Conservation (phyloP, 2,797 vertebrate species). For the Halcyon chelicuti region DNA sequence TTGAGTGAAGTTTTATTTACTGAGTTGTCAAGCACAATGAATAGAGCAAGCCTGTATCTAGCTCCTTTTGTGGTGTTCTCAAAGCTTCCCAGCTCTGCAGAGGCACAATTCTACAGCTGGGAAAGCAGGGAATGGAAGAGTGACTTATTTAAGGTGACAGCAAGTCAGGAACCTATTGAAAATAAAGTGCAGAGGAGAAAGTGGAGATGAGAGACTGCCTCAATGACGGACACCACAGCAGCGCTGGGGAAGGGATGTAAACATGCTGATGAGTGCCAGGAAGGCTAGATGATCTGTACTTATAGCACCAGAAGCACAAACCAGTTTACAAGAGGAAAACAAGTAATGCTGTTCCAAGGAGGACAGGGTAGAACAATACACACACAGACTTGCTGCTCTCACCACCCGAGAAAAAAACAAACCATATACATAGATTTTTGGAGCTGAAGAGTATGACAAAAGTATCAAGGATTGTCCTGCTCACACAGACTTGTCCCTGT, state of each 20-base stretch:
- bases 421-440: not conserved
- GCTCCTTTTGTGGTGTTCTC: constrained; percentile 42
- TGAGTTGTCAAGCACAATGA: constrained; percentile 58
- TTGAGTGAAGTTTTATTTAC: constrained; percentile 71
- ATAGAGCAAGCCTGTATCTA: constrained; percentile 47
- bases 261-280: not conserved
- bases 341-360: not conserved
- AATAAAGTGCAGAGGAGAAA: constrained; percentile 3
- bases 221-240: not conserved
- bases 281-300: not conserved
- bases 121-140: not conserved
- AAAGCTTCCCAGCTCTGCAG: constrained; percentile 25
- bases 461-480: not conserved
- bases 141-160: constrained; percentile 34
- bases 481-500: not conserved
- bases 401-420: not conserved
- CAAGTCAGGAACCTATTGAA: not conserved
- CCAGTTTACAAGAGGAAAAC: not conserved
- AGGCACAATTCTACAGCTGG: constrained; percentile 19
- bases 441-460: not conserved
- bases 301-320: constrained; percentile 4
- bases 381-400: not conserved
- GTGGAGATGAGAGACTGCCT: not conserved
- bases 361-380: not conserved
- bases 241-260: not conserved